phyloP scores from a whole-genome alignment of 2,113 vertebrate genomes.

The Pluvialis apricaria region DNA sequence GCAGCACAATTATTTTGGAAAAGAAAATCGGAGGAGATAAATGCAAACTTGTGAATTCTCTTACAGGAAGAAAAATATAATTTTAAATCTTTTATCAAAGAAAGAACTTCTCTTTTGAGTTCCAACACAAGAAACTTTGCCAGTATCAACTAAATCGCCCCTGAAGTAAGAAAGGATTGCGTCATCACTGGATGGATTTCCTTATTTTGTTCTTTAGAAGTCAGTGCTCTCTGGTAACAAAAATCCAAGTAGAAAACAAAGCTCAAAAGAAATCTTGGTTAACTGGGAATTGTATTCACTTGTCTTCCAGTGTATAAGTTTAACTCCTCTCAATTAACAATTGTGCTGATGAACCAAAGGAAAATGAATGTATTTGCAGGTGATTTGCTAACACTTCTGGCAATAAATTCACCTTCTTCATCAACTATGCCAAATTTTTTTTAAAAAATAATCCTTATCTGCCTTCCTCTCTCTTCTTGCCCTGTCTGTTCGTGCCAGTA shows the following conservation, averaged over 20 bases:
- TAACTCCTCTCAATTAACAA: neutral
- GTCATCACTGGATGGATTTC: neutral
- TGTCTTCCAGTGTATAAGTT: neutral
- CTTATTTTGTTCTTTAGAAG: neutral
- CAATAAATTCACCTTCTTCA: neutral
- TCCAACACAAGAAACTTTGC: neutral
- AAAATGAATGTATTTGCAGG: neutral
- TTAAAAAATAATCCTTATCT: neutral
- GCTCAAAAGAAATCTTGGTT: neutral
- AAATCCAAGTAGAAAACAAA: neutral
- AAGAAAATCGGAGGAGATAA: neutral
- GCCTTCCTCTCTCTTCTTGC: neutral
- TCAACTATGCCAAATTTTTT: neutral
- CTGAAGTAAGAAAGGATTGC: neutral
- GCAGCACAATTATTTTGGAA: neutral
- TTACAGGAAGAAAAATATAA: neutral
- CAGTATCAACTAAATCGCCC: neutral
- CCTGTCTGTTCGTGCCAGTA: neutral
- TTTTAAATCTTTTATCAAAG: neutral
- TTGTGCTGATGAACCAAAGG: neutral
- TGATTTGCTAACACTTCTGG: neutral
- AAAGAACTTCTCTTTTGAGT: neutral
- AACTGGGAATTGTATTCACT: neutral
- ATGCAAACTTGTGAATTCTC: neutral
- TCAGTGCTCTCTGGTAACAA: neutral